Conservation (phyloP, 2,888 invertebrate species). For the Napeogenes inachia region DNA sequence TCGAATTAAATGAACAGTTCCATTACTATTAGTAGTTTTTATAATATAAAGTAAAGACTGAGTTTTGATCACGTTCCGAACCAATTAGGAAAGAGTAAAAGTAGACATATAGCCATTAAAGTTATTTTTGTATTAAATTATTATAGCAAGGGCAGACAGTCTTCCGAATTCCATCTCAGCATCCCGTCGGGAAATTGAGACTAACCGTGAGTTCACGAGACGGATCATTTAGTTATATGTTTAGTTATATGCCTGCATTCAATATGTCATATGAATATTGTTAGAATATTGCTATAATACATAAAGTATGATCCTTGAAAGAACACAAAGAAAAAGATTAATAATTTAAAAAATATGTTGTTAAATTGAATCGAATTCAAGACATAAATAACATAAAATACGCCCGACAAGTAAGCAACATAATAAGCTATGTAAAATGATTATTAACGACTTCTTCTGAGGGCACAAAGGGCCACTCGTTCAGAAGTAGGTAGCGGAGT, state of each 20-base stretch:
- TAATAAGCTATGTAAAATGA: constrained; percentile 8
- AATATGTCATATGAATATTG: no score
- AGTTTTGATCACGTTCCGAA: background rate
- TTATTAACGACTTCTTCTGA: constrained; percentile 9
- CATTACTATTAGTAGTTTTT: no score
- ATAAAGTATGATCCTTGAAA: background rate
- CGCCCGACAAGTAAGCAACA: constrained; percentile 2
- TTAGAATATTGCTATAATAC: constrained; percentile 31
- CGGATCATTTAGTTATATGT: constrained; percentile 31
- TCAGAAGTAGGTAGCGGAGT: constrained; percentile 40
- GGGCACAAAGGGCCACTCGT: constrained; percentile 12
- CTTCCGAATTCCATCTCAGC: constrained; percentile 49
- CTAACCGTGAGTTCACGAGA: constrained; percentile 39
- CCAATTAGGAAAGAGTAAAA: background rate
- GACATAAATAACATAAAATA: no score
- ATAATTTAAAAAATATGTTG: no score
- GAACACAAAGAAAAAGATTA: no score
- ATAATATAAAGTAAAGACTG: background rate
- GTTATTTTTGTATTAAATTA: constrained; percentile 10
- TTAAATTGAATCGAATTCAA: no score
- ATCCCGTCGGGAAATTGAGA: constrained; percentile 51
- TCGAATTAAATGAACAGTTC: no score
- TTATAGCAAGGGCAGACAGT: constrained; percentile 32
- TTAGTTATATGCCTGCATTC: constrained; percentile 11
- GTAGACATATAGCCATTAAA: constrained; percentile 12